Base-by-base conservation (phyloP, 2,888 invertebrate genomes). In the Trisateles emortualis region DNA sequence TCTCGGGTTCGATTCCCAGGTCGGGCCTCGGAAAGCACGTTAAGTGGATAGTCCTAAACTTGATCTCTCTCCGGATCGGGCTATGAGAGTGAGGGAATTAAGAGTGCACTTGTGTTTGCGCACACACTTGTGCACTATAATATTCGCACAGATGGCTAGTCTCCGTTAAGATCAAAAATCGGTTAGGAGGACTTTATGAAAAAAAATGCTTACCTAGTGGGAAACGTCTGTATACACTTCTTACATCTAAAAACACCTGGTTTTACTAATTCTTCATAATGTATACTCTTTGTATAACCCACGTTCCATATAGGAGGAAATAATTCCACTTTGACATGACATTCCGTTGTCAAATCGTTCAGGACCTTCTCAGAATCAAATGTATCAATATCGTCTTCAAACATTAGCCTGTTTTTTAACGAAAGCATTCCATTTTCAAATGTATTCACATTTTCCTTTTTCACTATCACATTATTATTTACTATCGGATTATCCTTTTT, bases 141-240 rank as follows among this genome's bases (percentile, higher is more conserved):
- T n/a, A n/a, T n/a, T n/a, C n/a, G n/a, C n/a, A n/a, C n/a, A n/a
- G n/a, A n/a, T n/a, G n/a, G n/a, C n/a, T n/a, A n/a, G n/a, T n/a
- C n/a, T n/a, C n/a, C n/a, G n/a, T n/a, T n/a, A n/a, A n/a, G n/a
- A n/a, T n/a, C n/a, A n/a, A n/a, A n/a, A n/a, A n/a, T n/a, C n/a
- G n/a, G n/a, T n/a, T n/a, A n/a, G n/a, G n/a, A n/a, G n/a, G n/a
- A n/a, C n/a, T n/a, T 14, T 39, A n/a, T 6, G 13, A 30, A 8
- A 10, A n/a, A 14, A 30, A 13, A 3, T 16, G 68, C 78, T 76
- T 13, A 85, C 86, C 84, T 77, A 22, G 70, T 77, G 14, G 71
- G 68, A 44, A 82, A 86, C 0, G 51, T 48, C 3, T 59, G 52
- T 0, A 35, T 35, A 38, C 87, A 87, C 1, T 52, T 71, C 11